These are phyloP conservation scores for Stictonetta naevosa DNA, from an alignment of 2,113 vertebrate genomes.

Conservation along the genomic window DNA sequence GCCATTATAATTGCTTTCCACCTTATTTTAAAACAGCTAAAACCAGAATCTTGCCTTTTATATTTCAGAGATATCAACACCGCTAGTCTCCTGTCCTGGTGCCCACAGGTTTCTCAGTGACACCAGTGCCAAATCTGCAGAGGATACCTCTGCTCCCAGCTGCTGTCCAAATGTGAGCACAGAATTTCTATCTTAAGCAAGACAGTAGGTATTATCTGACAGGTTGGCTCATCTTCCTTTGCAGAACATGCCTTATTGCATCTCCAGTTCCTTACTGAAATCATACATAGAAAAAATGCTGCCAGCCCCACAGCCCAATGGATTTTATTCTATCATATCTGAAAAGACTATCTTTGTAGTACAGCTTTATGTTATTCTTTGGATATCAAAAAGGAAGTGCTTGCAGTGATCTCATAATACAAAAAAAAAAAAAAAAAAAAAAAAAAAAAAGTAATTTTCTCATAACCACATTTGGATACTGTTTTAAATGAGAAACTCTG, in stretches of 20 bases:
- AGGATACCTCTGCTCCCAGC: neutral
- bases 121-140: neutral
- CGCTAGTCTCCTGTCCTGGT: neutral
- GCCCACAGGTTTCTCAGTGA: neutral
- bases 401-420: neutral
- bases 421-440: neutral
- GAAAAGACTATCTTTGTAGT: neutral
- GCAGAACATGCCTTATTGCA: neutral
- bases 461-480: neutral
- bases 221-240: neutral
- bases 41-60: neutral
- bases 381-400: neutral
- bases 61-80: neutral
- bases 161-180: neutral
- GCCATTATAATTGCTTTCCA: neutral
- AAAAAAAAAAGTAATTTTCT: neutral
- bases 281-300: neutral
- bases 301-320: neutral
- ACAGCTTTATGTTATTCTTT: neutral
- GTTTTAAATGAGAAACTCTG: neutral
- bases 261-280: neutral
- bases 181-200: neutral
- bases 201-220: neutral
- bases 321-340: neutral
- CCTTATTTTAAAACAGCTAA: neutral